Base-by-base conservation (phyloP, 2,888 invertebrate species). In the Torymus auratus region DNA sequence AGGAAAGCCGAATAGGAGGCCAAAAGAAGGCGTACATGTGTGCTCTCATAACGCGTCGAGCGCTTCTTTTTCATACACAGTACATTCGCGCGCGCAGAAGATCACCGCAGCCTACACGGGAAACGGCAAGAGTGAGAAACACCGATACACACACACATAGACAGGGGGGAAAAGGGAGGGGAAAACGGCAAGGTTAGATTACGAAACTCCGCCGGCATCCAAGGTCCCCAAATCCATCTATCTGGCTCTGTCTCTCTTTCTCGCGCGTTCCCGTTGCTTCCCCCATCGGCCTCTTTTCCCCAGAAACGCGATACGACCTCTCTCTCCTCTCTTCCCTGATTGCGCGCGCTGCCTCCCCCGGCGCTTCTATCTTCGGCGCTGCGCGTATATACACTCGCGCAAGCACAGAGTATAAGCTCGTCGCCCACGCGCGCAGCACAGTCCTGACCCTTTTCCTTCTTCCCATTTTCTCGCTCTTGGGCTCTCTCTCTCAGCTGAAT, bases 141-240 rank as follows among this genome's bases (percentile, higher is more conserved):
- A 10, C 7, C 3, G 28, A 41, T 41, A 41, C 61, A 61, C 41
- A 23, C 23, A 61, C 17, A 61, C 13, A 61, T 61, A 23, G 20
- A 15, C 52, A 12, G 53, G 55, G 53, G 14, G 67, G 69, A 56
- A 55, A 17, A 80, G 82, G 84, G 52, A 80, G 83, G 86, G 85
- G 86, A 84, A 86, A 86, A 86, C 83, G 85, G 86, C 88, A 89
- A 88, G 89, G 87, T 88, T 87, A 85, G 84, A 85, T 89, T 88
- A 88, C 87, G 87, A 88, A 88, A 88, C 67, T 85, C 85, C 85
- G 83, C 82, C 84, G 80, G 81, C 80, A 79, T 85, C 85, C 86
- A 86, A 86, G 86, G 86, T 86, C 87, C 85, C 41, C 41, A 41
- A 41, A 74, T 82, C 23, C 64, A 23, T 74, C 14, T 64, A 61